Conservation (phyloP, 53 echinoderm and acorn worm species). For the Temnopleurus reevesii region DNA sequence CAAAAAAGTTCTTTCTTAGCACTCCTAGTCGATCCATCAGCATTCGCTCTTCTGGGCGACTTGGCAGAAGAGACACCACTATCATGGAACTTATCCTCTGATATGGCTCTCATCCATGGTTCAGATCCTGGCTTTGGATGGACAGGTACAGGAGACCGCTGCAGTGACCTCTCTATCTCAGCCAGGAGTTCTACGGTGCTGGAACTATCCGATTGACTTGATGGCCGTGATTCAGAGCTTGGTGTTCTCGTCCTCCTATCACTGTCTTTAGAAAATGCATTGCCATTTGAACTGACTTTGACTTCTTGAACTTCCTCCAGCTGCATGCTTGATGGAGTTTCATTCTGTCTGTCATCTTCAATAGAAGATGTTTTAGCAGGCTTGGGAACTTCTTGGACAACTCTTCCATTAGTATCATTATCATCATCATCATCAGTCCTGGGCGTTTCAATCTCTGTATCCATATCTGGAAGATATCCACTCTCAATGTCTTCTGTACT, state of each 20-base stretch:
- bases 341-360: neutral
- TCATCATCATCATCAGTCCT: neutral
- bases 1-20: conserved; percentile 38
- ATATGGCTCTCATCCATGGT: conserved; percentile 54
- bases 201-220: conserved; percentile 52
- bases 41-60: neutral
- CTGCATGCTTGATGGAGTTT: neutral
- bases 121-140: conserved; percentile 39
- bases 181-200: conserved; percentile 81
- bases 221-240: conserved; percentile 33
- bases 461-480: conserved; percentile 46
- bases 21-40: neutral
- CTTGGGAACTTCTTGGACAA: neutral
- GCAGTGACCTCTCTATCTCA: conserved; percentile 79
- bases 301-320: conserved; percentile 23
- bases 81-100: conserved; percentile 42
- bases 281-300: neutral
- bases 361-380: neutral
- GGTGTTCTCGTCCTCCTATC: neutral
- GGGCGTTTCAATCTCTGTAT: conserved; percentile 49
- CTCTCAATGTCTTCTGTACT: conserved; percentile 7
- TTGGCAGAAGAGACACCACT: neutral
- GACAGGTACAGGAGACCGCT: conserved; percentile 74
- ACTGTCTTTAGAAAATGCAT: neutral
- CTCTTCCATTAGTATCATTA: neutral